These are phyloP conservation scores for Zosterops japonicus DNA, from an alignment of 2,113 vertebrate genomes.

Conservation along the genomic window DNA sequence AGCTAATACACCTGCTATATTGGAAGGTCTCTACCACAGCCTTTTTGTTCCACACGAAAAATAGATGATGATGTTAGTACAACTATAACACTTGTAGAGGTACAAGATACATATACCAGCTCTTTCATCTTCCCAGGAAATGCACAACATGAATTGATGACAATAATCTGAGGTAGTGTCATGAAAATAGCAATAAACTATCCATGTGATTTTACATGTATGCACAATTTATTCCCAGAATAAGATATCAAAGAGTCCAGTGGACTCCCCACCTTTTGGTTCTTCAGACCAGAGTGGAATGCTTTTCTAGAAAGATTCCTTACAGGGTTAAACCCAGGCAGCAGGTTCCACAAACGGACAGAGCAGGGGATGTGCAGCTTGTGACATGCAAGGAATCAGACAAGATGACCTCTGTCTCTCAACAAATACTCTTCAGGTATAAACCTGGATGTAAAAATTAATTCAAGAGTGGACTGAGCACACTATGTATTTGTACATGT, in stretches of 20 bases:
- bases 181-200: not conserved
- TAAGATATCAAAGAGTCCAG: not conserved
- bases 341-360: not conserved
- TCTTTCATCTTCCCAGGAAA: not conserved
- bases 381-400: not conserved
- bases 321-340: not conserved
- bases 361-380: not conserved
- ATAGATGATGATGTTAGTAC: not conserved
- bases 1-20: not conserved
- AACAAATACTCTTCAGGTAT: not conserved
- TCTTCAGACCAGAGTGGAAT: not conserved
- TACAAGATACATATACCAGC: not conserved
- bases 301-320: not conserved
- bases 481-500: accelerated
- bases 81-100: not conserved
- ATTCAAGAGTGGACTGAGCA: not conserved
- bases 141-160: not conserved
- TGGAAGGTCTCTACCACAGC: not conserved
- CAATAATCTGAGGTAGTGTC: not conserved
- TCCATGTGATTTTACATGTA: not conserved
- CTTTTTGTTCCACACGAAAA: not conserved
- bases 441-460: not conserved
- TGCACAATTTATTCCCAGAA: not conserved
- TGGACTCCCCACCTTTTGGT: not conserved
- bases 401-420: not conserved